These are phyloP conservation scores for Rhingia rostrata DNA, from an alignment of 2,888 invertebrate species.

Conservation along the genomic window DNA sequence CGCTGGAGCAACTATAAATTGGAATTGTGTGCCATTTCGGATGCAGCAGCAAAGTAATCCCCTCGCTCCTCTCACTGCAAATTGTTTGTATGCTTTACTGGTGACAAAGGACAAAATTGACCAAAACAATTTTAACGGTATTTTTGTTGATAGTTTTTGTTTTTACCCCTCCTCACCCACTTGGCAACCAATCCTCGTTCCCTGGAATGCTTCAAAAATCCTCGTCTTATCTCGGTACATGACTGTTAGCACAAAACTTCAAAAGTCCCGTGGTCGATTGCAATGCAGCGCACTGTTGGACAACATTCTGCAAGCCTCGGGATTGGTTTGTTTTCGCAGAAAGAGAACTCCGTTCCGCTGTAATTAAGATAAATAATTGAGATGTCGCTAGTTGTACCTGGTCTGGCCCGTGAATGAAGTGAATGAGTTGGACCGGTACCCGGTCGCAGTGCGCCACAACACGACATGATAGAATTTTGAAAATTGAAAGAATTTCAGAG, in stretches of 20 bases:
- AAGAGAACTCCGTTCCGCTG: slow-evolving; percentile 39
- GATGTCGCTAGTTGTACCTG: slow-evolving; percentile 57
- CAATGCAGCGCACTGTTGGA: slow-evolving; percentile 38
- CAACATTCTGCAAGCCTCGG: slow-evolving; percentile 59
- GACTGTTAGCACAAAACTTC: slow-evolving; percentile 55
- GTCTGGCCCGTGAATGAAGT: slow-evolving; percentile 36
- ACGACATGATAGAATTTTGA: slow-evolving; percentile 69
- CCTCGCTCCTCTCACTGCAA: neutral
- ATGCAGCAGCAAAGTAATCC: neutral
- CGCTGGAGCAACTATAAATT: slow-evolving; percentile 35
- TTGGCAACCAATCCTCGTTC: neutral
- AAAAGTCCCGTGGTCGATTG: slow-evolving; percentile 51
- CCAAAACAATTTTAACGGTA: slow-evolving; percentile 30
- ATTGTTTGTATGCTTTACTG: neutral
- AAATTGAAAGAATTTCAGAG: slow-evolving; percentile 68
- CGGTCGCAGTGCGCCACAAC: slow-evolving; percentile 41
- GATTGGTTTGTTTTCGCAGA: slow-evolving; percentile 63
- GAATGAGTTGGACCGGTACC: neutral
- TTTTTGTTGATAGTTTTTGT: slow-evolving; percentile 14
- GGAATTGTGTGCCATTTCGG: slow-evolving; percentile 44
- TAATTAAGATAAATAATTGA: slow-evolving; percentile 74
- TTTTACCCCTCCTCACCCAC: neutral
- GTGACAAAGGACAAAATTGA: slow-evolving; percentile 31
- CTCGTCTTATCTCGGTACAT: slow-evolving; percentile 52
- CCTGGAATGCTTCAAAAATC: slow-evolving; percentile 43